These are phyloP conservation scores for Zaprionus obscuricornis DNA, from an alignment of 2,888 invertebrate genomes.

Conservation along the genomic window DNA sequence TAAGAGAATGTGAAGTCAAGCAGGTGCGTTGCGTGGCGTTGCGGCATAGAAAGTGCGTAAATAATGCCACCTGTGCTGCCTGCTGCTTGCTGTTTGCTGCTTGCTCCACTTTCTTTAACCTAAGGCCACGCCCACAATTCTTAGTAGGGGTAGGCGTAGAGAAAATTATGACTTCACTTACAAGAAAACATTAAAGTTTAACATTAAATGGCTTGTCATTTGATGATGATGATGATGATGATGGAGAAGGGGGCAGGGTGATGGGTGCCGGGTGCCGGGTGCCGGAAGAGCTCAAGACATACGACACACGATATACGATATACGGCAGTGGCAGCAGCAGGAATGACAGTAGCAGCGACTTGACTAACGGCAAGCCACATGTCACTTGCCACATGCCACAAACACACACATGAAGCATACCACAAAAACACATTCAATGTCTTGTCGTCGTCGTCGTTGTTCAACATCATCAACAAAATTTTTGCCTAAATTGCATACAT, in stretches of 20 bases:
- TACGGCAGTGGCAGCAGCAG: slow-evolving; percentile 43
- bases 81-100: slow-evolving; percentile 5
- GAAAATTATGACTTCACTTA: slow-evolving; percentile 64
- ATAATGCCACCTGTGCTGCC: slow-evolving; percentile 73
- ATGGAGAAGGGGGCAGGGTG: no score
- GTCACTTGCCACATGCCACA: slow-evolving; percentile 37
- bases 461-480: slow-evolving; percentile 61
- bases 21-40: background rate
- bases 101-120: background rate
- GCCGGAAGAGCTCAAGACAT: slow-evolving; percentile 56
- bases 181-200: slow-evolving; percentile 70
- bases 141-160: no score
- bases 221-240: slow-evolving; percentile 40
- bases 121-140: no score
- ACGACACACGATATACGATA: no score
- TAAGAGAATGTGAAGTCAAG: background rate
- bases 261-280: no score
- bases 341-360: slow-evolving; percentile 23
- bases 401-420: background rate
- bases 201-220: slow-evolving; percentile 81
- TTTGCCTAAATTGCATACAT: slow-evolving; percentile 67
- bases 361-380: slow-evolving; percentile 60
- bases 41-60: slow-evolving; percentile 53
- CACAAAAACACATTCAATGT: no score
- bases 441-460: slow-evolving; percentile 21